phyloP scores from a whole-genome alignment of 2,888 invertebrate species.

The Troides helena region DNA sequence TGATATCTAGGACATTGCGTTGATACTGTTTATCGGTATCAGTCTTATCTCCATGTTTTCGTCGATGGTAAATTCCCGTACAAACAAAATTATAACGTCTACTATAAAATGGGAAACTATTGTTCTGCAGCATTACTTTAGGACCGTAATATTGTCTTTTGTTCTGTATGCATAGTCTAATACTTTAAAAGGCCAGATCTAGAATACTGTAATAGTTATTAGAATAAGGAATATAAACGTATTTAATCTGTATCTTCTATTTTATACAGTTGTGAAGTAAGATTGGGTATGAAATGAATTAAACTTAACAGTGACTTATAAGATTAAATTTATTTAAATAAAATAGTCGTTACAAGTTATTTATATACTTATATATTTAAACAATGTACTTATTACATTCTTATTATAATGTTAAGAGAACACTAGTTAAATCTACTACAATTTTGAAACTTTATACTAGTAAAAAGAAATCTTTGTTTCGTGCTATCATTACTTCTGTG shows the following conservation, averaged over 20 bases:
- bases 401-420: not conserved
- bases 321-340: slow-evolving; percentile 39
- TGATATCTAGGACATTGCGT: slow-evolving; percentile 24
- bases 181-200: not conserved
- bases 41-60: slow-evolving; percentile 19
- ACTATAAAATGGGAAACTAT: not conserved
- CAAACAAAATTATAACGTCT: slow-evolving; percentile 12
- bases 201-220: not conserved
- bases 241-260: not conserved
- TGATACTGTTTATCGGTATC: slow-evolving; percentile 29
- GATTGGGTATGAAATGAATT: not conserved
- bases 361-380: slow-evolving; percentile 17
- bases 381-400: slow-evolving; percentile 5
- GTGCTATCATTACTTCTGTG: not conserved
- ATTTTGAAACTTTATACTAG: not conserved
- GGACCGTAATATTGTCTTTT: not conserved
- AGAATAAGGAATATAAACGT: not conserved
- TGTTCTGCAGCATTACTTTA: not conserved
- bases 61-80: slow-evolving; percentile 14
- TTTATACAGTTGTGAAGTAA: not conserved
- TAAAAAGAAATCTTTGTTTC: not conserved
- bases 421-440: not conserved
- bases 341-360: slow-evolving; percentile 41
- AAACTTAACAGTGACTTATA: not conserved
- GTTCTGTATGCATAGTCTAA: not conserved